Percentiles rank a stretch among this genome's conserved stretches.
Evolutionary conservation across 2,797 vertebrate genomes (phyloP).

Genomic region (Melanitta fusca): DNA sequence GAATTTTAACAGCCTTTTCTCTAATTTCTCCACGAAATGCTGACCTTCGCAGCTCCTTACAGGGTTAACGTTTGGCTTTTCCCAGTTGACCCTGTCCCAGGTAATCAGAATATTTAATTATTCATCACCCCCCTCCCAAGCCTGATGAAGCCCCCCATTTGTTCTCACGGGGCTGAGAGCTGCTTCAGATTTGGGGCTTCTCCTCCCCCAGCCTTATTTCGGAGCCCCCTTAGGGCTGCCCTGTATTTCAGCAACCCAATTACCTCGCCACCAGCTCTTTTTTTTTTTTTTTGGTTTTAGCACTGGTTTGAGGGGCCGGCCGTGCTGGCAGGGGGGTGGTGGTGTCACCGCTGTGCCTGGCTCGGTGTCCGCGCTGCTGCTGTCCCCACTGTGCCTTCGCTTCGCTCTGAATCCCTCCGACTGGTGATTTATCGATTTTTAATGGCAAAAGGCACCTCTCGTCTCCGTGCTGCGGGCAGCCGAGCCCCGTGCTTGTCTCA

Average conservation of each 20-base stretch:
- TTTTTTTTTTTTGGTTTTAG: background rate
- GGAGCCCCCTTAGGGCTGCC: background rate
- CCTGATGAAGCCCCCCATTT: background rate
- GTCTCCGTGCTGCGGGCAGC: background rate
- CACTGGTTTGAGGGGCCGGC: background rate
- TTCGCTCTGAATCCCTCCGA: rapidly evolving
- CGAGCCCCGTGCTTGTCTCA: rapidly evolving
- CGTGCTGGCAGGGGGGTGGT: rapidly evolving
- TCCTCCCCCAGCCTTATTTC: background rate
- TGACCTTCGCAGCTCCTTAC: background rate
- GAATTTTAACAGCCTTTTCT: background rate
- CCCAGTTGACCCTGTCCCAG: background rate
- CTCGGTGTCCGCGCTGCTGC: no score
- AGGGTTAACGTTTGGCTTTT: background rate
- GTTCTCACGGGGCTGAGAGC: background rate
- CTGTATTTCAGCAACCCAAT: background rate
- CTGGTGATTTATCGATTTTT: background rate
- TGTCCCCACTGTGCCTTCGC: no score
- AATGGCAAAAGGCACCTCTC: background rate
- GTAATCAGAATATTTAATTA: background rate
- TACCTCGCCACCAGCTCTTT: rapidly evolving
- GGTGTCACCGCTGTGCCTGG: no score
- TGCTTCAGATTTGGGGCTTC: background rate
- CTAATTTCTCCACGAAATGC: background rate
- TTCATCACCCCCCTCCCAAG: background rate